Conservation (phyloP, 2,888 invertebrate species). For the Ethmia dodecea region DNA sequence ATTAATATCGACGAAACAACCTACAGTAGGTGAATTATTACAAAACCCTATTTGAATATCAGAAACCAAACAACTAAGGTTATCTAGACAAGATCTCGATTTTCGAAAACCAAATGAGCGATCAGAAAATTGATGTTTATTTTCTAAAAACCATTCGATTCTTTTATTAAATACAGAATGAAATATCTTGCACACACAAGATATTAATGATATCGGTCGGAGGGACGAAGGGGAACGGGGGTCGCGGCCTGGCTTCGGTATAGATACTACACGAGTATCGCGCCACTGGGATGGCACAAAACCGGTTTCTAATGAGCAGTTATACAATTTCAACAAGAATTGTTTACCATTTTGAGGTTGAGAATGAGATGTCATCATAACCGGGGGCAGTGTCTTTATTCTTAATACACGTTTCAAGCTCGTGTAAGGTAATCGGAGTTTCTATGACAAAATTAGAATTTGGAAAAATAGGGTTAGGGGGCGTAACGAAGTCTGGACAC, state of each 20-base stretch:
- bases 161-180: conserved; percentile 1
- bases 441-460: not conserved
- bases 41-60: conserved; percentile 9
- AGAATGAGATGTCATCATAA: conserved; percentile 8
- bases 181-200: not conserved
- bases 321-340: no score
- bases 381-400: conserved; percentile 1
- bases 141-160: conserved; percentile 17
- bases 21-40: not conserved
- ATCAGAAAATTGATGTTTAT: conserved; percentile 2
- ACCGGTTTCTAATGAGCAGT: not conserved
- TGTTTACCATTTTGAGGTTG: no score
- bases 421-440: not conserved
- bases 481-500: not conserved
- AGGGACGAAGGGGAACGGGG: not conserved
- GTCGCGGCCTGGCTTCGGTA: not conserved
- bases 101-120: conserved; percentile 15
- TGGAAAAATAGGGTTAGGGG: not conserved
- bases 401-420: conserved; percentile 2
- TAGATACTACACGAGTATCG: not conserved
- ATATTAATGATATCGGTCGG: not conserved
- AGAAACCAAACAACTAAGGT: conserved; percentile 9
- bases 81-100: conserved; percentile 13
- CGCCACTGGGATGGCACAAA: not conserved
- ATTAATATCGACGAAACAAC: not conserved